phyloP scores from a whole-genome alignment of 2,113 vertebrate genomes.

The Synchiropus splendidus region DNA sequence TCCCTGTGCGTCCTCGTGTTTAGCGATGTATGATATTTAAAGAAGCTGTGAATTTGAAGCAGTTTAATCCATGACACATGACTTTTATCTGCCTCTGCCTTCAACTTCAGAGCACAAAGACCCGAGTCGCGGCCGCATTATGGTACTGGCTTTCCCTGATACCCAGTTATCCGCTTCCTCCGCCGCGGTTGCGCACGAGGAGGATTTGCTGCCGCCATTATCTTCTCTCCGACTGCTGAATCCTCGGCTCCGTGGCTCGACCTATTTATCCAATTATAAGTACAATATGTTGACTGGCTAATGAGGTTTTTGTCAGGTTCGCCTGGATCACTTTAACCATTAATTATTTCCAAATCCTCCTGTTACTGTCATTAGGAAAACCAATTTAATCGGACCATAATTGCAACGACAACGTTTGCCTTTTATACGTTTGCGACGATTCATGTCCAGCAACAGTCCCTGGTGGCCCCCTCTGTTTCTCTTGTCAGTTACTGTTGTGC shows the following conservation, averaged over 20 bases:
- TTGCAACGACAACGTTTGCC: slow-evolving; percentile 8
- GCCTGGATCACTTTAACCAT: slow-evolving; percentile 14
- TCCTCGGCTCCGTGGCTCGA: neutral
- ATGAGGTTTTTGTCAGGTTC: slow-evolving; percentile 15
- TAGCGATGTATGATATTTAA: slow-evolving; percentile 7
- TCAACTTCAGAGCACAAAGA: slow-evolving; percentile 8
- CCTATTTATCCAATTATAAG: slow-evolving; percentile 7
- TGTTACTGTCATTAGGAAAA: slow-evolving; percentile 9
- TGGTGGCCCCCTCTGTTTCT: slow-evolving; percentile 5
- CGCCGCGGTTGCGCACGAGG: slow-evolving; percentile 1
- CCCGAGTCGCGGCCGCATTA: slow-evolving; percentile 14
- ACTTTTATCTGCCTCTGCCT: slow-evolving; percentile 15
- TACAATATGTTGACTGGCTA: slow-evolving; percentile 1
- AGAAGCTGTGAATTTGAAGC: slow-evolving; percentile 20
- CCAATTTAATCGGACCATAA: slow-evolving; percentile 22
- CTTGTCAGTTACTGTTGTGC: slow-evolving; percentile 2
- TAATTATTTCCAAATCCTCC: slow-evolving; percentile 20
- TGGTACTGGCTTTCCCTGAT: slow-evolving; percentile 3
- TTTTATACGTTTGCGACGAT: slow-evolving; percentile 16
- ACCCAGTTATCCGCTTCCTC: slow-evolving; percentile 12
- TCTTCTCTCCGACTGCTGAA: neutral
- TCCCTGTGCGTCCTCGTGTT: slow-evolving; percentile 1
- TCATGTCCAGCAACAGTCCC: slow-evolving; percentile 13
- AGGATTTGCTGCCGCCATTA: neutral
- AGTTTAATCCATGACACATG: slow-evolving; percentile 16